A percentile compares a stretch with the other conserved stretches of the same genome.
These are phyloP conservation scores for Podargus strigoides DNA, from an alignment of 2,797 vertebrate species.

Conservation along the genomic window DNA sequence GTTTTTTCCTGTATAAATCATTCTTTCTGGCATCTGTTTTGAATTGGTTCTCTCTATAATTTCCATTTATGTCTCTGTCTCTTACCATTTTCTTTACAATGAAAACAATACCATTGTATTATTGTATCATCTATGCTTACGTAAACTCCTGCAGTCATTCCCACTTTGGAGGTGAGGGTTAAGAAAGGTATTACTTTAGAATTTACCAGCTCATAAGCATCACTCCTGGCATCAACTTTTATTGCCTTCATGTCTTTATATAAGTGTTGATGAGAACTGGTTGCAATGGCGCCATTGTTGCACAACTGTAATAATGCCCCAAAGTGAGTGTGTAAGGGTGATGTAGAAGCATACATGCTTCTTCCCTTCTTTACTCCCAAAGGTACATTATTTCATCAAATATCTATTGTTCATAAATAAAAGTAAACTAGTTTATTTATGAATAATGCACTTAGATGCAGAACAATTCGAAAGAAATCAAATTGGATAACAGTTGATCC, in stretches of 20 bases:
- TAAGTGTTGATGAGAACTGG: neutral
- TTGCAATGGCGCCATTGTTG: neutral
- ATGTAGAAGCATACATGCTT: neutral
- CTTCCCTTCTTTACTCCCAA: neutral
- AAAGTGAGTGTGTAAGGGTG: neutral
- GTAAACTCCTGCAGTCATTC: neutral
- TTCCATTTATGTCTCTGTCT: neutral
- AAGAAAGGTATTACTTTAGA: neutral
- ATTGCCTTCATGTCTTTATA: neutral
- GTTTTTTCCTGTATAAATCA: neutral
- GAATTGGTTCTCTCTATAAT: neutral
- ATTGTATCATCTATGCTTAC: neutral
- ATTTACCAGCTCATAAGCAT: neutral
- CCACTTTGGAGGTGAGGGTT: neutral
- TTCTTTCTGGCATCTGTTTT: neutral
- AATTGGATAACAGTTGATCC: neutral
- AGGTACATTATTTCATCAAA: neutral
- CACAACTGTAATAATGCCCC: neutral
- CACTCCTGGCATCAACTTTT: neutral
- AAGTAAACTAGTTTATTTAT: neutral
- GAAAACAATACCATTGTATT: slow-evolving; percentile 20
- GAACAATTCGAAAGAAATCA: neutral
- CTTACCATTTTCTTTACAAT: neutral
- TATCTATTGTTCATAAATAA: neutral
- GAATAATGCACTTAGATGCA: neutral